Base-by-base conservation (phyloP, 2,113 vertebrate genomes). In the Stegastes partitus region DNA sequence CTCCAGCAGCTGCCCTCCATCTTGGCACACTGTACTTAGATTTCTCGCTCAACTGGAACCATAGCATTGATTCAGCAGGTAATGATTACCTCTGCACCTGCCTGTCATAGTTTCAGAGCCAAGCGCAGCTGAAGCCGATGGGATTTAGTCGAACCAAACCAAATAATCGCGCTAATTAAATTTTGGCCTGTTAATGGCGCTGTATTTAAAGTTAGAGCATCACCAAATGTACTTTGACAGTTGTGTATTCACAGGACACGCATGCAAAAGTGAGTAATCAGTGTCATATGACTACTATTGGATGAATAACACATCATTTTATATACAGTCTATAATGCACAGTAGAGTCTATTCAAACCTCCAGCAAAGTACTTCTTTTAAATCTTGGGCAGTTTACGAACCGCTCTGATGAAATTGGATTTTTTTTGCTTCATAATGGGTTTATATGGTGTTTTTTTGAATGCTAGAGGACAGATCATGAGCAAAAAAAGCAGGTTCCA, bases 41-140 rank as follows among this genome's bases (percentile, higher is more conserved):
- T 42, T 42, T 14, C 3, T 42, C 11, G 12, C 12, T 2, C 39
- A 12, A 4, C 39, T 3, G 11, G 21, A 11, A 15, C 2, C 64
- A 39, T 49, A 26, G 26, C 23, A 49, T 34, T 9, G 31, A 34
- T 9, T 1, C 54, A 15, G 28, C 45, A 53, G 23, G 11, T 31
- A 45, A 45, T 53, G 45, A 44, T 66, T 66, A 34, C 25, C 26
- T 57, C 67, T 66, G 23, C n/a, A n/a, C 25, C 15, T 19, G 9
- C n/a, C n/a, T 64, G 61, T 54, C 28, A 57, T 21, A 39, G 55
- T 16, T 21, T 39, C 49, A 70, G n/a, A 19, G 19, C 39, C 51
- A 44, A 49, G 12, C 8, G 28, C 0, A 67, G 22, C 16, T 64
- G 37, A 55, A 1, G 26, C 11, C 25, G 14, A 47, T 22, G 2